These are phyloP conservation scores for Callimorpha dominula DNA, from an alignment of 2,888 invertebrate species.

Conservation along the genomic window DNA sequence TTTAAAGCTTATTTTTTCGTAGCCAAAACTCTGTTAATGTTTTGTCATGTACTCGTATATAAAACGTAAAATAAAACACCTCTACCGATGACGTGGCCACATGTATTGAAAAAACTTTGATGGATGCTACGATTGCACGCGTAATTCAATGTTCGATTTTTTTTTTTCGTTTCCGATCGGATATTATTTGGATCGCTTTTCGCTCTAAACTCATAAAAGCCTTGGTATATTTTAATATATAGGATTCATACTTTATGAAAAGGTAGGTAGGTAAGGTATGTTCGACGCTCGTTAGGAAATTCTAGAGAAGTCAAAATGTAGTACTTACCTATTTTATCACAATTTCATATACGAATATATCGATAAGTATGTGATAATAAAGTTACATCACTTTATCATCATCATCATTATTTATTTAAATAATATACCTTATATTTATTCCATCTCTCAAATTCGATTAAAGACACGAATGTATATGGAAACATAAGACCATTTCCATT, in stretches of 20 bases:
- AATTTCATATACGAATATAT: no score
- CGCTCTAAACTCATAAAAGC: not conserved
- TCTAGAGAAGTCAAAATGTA: no score
- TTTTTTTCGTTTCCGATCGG: not conserved
- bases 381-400: no score
- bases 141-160: not conserved
- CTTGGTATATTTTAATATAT: not conserved
- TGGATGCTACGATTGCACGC: not conserved
- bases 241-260: not conserved
- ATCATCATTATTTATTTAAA: no score
- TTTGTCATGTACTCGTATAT: not conserved
- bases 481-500: no score
- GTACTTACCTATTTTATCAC: no score
- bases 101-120: slow-evolving; percentile 6
- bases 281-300: not conserved
- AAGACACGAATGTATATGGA: no score
- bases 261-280: no score
- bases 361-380: no score
- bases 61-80: not conserved
- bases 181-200: not conserved
- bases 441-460: no score
- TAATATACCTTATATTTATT: no score
- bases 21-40: not conserved
- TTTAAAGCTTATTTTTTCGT: not conserved
- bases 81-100: not conserved